phyloP scores from a whole-genome alignment of 2,797 vertebrate genomes.

The Uromys caudimaculatus region DNA sequence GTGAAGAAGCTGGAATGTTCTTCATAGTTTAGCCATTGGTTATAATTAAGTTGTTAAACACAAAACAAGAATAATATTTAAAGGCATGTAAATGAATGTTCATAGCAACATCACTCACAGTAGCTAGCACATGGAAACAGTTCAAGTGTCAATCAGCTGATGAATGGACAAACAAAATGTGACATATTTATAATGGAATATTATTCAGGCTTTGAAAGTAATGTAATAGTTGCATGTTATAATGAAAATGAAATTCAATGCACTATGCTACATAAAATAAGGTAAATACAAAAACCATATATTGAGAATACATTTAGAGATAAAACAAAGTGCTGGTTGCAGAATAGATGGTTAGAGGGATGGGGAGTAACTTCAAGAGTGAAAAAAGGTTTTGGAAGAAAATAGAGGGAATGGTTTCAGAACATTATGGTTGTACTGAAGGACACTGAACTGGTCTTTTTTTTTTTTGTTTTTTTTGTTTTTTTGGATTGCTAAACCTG shows the following conservation, averaged over 20 bases:
- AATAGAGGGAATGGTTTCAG: background rate
- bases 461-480: background rate
- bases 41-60: background rate
- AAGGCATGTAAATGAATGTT: background rate
- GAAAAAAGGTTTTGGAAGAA: background rate
- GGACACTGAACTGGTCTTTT: background rate
- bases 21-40: background rate
- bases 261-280: background rate
- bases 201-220: background rate
- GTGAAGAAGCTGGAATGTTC: background rate
- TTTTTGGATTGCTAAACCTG: too few species aligned
- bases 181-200: background rate
- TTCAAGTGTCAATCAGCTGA: background rate
- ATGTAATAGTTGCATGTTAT: background rate
- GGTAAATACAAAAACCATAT: background rate
- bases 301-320: background rate
- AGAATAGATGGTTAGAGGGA: background rate
- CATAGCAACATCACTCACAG: background rate
- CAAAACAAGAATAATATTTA: background rate
- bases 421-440: background rate
- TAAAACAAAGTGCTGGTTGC: background rate
- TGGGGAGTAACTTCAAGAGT: background rate
- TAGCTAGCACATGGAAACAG: background rate
- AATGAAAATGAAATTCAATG: background rate
- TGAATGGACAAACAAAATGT: background rate